Base-by-base conservation (phyloP, 2,797 vertebrate species). In the Esox masquinongy region DNA sequence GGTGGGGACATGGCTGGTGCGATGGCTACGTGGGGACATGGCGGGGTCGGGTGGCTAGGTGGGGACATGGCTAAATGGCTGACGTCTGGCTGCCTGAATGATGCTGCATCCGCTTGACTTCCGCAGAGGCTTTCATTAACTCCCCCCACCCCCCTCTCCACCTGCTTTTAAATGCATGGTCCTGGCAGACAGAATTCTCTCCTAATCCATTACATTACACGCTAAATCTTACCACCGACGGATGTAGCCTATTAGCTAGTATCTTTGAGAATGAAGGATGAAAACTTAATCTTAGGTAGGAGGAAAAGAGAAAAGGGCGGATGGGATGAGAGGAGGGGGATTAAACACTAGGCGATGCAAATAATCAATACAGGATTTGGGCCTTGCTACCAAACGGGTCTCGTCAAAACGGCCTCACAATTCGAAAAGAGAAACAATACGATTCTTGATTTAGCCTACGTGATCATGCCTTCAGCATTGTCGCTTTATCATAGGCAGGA, bases 91-190 rank as follows among this genome's bases (percentile, higher is more conserved):
- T 29, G 59, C 22, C 61, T 29, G 61, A 15, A 64, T 3, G 22
- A 59, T 66, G 1, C 63, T 34, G 63, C 6, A 34, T 66, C 85
- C 84, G 69, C 74, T 75, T 80, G 84, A 86, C 89, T 88, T 86
- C 78, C 88, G 66, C 91, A 91, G 90, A 88, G 90, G 94, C 92
- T 92, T 95, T 93, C 95, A 96, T 91, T 47, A 11, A 11, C 43
- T 12, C 43, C 9, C 6, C 43, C 85, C 90, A 81, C 87, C 85
- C 92, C 91, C 87, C 84, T 85, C 82, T 82, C 90, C 91, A 92
- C 89, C 92, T 94, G 93, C 92, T 94, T 95, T 92, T 92, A 93
- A 94, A 95, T 94, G 93, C 93, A 92, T 85, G 80, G 85, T 86
- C 56, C 68, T 91, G 89, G 88, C 86, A 87, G 75, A 86, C 84